Conservation (phyloP, 2,797 vertebrate species). For the Champsocephalus esox region DNA sequence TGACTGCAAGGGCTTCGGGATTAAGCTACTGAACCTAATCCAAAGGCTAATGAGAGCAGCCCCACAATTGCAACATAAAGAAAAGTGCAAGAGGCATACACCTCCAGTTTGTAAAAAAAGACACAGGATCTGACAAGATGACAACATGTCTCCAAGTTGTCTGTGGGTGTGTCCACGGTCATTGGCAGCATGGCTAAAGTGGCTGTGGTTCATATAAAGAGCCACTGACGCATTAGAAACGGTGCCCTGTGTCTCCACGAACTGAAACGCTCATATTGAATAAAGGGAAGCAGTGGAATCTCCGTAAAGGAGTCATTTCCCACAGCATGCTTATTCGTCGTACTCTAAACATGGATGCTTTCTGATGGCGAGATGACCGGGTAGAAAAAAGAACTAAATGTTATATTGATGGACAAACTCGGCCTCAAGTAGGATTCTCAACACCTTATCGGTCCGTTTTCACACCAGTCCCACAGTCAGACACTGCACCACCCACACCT, state of each 20-base stretch:
- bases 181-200: neutral
- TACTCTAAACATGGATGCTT: neutral
- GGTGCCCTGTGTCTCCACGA: neutral
- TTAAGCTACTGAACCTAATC: no score
- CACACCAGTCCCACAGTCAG: slow-evolving; percentile 1
- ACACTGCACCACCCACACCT: neutral
- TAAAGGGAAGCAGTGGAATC: neutral
- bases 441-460: slow-evolving; percentile 15
- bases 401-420: neutral
- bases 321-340: neutral
- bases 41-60: no score
- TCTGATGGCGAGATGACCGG: neutral
- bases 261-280: neutral
- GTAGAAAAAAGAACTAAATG: neutral
- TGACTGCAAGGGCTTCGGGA: no score
- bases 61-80: no score
- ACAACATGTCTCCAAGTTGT: neutral
- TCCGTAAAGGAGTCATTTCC: neutral
- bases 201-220: neutral
- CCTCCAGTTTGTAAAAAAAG: neutral
- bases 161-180: neutral
- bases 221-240: neutral
- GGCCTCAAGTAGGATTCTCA: neutral
- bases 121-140: neutral
- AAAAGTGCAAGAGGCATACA: neutral